Evolutionary conservation across 2,797 vertebrate species (phyloP).

Genomic region (Serranus cabrilla): DNA sequence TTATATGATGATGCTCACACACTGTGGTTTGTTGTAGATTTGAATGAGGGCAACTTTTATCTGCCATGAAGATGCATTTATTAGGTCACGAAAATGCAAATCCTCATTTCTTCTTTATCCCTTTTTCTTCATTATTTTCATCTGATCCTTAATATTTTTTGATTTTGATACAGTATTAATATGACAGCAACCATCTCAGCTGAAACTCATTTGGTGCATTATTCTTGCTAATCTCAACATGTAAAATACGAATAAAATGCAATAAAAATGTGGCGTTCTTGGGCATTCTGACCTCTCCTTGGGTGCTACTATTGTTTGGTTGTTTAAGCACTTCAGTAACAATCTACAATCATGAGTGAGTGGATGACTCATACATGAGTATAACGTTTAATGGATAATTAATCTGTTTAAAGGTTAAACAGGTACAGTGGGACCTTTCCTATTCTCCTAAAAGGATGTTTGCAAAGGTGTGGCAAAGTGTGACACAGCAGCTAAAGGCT

Average conservation of each 20-base stretch:
- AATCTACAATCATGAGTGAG: background rate
- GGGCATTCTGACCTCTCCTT: background rate
- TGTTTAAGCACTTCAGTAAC: background rate
- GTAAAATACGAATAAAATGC: conserved; percentile 15
- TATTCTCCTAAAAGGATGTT: conserved; percentile 17
- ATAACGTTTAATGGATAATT: background rate
- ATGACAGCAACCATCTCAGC: background rate
- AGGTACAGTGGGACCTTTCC: background rate
- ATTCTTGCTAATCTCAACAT: background rate
- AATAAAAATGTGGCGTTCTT: background rate
- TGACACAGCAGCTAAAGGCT: background rate
- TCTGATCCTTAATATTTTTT: background rate
- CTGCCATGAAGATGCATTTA: background rate
- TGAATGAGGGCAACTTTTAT: background rate
- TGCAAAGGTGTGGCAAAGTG: conserved; percentile 47
- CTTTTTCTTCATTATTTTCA: background rate
- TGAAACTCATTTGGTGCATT: background rate
- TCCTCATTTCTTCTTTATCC: background rate
- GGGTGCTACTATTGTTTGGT: background rate
- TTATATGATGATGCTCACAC: background rate
- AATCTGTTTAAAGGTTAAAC: conserved; percentile 21
- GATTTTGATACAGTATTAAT: background rate
- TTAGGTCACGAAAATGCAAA: background rate
- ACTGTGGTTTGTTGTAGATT: background rate
- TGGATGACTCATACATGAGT: background rate